Conservation (phyloP, 2,797 vertebrate genomes). For the Lutjanus argentimaculatus region DNA sequence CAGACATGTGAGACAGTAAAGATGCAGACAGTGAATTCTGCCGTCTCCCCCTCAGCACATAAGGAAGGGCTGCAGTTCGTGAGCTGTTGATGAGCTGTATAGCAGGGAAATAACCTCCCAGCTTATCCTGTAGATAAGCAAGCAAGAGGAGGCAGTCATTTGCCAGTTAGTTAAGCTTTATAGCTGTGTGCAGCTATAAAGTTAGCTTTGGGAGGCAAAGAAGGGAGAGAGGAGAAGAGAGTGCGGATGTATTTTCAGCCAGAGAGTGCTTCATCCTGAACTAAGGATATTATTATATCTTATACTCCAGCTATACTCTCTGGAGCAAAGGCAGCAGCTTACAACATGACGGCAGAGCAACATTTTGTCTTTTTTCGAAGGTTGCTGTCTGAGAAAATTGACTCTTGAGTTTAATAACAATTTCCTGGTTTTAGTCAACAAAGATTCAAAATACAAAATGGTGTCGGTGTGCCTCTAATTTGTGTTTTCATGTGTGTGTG, state of each 20-base stretch:
- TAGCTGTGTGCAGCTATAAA: constrained; percentile 47
- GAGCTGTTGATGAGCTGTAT: constrained; percentile 64
- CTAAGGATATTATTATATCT: constrained; percentile 55
- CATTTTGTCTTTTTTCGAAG: constrained; percentile 30
- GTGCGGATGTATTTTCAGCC: constrained; percentile 68
- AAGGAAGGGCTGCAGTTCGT: constrained; percentile 53
- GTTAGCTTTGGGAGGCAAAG: constrained; percentile 35
- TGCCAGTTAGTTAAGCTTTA: constrained; percentile 78
- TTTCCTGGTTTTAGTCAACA: constrained; percentile 14
- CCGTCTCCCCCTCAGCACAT: constrained; percentile 29
- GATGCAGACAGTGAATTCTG: constrained; percentile 15
- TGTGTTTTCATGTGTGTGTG: background rate
- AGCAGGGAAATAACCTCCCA: constrained; percentile 70
- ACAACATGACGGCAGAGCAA: constrained; percentile 11
- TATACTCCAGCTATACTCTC: constrained; percentile 37
- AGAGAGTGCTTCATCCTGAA: constrained; percentile 55
- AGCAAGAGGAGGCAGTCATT: constrained; percentile 59
- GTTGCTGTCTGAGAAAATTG: constrained; percentile 15
- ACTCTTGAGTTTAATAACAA: constrained; percentile 14
- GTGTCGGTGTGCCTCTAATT: constrained; percentile 27
- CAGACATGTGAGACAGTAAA: constrained; percentile 19
- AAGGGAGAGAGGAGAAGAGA: constrained; percentile 47
- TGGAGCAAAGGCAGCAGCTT: constrained; percentile 32
- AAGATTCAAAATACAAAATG: background rate
- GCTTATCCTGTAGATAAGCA: constrained; percentile 70